Evolutionary conservation across 2,888 invertebrate species (phyloP), one percentile per base, ranked within the genome.

Genomic region (Troides aeacus): DNA sequence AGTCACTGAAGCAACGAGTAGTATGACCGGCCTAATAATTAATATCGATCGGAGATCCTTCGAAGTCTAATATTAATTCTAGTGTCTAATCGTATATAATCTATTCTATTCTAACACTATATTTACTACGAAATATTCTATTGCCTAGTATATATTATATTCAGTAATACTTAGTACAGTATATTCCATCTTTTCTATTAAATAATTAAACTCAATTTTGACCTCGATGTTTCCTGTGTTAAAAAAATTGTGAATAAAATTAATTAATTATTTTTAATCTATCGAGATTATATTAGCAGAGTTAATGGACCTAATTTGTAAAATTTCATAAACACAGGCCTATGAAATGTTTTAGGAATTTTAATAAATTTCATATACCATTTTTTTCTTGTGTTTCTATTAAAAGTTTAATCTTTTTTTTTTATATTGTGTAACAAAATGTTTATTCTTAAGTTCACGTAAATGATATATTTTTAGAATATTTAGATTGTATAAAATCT

Each of bases 21-120:
- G 92, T 90, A 78, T 76, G 76, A 91, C 89, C 92, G 92, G 92
- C 92, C 92, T 92, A 92, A 91, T 90, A 88, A 73, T 85, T 91
- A 88, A 83, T 75, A 77, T 79, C 79, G 73, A 76, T 78, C 78
- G 79, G 81, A 79, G 74, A 74, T 74, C 71, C 76, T 76, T 79
- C 80, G 79, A 75, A 74, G 74, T 68, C 63, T 72, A 72, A 72
- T 73, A 72, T 73, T 70, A 72, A 69, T 23, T 70, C 65, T 72
- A 74, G 66, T 42, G 57, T 58, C 36, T 70, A 70, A 74, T 65
- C 17, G 17, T 68, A 46, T 66, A n/a, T 62, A 67, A 24, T 30
- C 62, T 62, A 62, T 62, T 42, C 42, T 62, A 61, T 61, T 18
- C 23, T 39, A 58, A 57, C 36, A 15, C 42, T 62, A 66, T 62